phyloP scores from a whole-genome alignment of 2,888 invertebrate genomes.

The Drosophila neotestacea region DNA sequence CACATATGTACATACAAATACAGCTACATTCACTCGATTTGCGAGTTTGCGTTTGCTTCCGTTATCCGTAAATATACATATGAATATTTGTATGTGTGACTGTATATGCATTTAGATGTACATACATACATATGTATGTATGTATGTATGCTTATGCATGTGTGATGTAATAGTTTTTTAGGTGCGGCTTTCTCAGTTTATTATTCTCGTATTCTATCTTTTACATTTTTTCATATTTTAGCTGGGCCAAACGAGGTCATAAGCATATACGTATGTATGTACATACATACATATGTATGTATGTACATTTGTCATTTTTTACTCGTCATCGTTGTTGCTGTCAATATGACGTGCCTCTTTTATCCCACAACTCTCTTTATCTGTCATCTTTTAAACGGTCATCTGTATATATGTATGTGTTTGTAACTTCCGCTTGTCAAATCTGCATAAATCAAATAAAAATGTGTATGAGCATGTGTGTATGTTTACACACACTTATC shows the following conservation, averaged over 20 bases:
- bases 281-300: conserved; percentile 3
- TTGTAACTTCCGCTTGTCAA: conserved; percentile 43
- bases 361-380: neutral
- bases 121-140: neutral
- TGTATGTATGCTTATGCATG: conserved; percentile 44
- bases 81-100: neutral
- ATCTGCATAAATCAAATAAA: conserved; percentile 34
- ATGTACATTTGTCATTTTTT: conserved; percentile 1
- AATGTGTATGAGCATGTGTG: conserved; percentile 2
- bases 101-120: conserved; percentile 11
- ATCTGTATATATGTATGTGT: conserved; percentile 6
- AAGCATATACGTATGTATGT: conserved; percentile 4
- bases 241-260: conserved; percentile 29
- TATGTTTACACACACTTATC: conserved; percentile 36
- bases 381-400: neutral
- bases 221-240: conserved; percentile 19
- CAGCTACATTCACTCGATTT: conserved; percentile 17
- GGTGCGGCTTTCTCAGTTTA: conserved; percentile 57
- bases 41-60: conserved; percentile 33
- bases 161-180: conserved; percentile 72
- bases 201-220: conserved; percentile 16
- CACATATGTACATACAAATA: neutral
- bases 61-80: conserved; percentile 39
- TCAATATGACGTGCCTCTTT: conserved; percentile 6
- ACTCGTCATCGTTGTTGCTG: conserved; percentile 15